Evolutionary conservation across 64 coral and sea anemone species (phyloP).

Genomic region (Actinia tenebrosa): DNA sequence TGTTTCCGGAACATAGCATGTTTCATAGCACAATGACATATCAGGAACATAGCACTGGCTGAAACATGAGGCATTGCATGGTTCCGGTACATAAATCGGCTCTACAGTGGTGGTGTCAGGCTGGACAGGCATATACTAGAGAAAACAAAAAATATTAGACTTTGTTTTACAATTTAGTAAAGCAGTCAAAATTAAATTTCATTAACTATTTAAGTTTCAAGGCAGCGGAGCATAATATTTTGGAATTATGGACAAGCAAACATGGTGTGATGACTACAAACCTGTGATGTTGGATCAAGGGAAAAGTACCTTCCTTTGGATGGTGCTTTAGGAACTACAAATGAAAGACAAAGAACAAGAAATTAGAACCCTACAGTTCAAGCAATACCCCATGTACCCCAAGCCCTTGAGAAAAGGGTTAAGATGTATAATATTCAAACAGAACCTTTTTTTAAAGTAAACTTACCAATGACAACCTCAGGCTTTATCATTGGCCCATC

Average conservation of each 20-base stretch:
- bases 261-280: not conserved
- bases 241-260: no score
- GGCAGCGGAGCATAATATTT: no score
- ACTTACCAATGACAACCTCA: constrained; percentile 17
- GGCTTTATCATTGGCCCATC: constrained; percentile 4
- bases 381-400: no score
- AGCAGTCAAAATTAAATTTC: no score
- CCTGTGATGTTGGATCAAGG: not conserved
- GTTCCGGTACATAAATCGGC: not conserved
- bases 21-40: not conserved
- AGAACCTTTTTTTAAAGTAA: not conserved
- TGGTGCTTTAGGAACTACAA: constrained; percentile 19
- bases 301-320: constrained; percentile 12
- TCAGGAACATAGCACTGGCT: not conserved
- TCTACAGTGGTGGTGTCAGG: no score
- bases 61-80: not conserved
- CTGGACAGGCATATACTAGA: not conserved
- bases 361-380: no score
- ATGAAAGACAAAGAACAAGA: not conserved
- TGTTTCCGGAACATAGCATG: not conserved
- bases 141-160: not conserved
- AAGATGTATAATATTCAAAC: no score
- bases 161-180: no score
- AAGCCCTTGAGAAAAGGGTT: no score
- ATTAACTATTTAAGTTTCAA: no score